Evolutionary conservation across 2,888 invertebrate genomes (phyloP).

Genomic region (Diabrotica balteata): DNA sequence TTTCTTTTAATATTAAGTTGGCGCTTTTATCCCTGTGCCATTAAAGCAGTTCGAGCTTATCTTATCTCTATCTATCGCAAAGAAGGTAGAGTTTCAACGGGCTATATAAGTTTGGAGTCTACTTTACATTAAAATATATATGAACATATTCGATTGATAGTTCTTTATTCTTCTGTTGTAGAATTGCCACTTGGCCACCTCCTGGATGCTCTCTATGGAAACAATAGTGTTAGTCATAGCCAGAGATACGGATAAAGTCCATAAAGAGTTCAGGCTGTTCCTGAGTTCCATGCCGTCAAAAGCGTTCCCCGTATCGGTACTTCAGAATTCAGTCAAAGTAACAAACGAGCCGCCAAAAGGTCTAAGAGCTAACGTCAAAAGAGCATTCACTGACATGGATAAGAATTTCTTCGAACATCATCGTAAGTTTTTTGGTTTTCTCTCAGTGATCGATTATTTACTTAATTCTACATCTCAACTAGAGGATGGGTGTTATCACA

Average conservation of each 20-base stretch:
- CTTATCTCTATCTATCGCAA: neutral
- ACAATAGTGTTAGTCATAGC: conserved; percentile 76
- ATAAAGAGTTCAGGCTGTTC: conserved; percentile 80
- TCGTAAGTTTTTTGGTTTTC: conserved; percentile 60
- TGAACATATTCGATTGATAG: too few species aligned
- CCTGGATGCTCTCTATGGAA: conserved; percentile 90
- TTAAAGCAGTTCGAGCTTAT: neutral
- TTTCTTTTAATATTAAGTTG: too few species aligned
- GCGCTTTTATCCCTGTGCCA: neutral
- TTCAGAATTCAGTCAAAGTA: conserved; percentile 93
- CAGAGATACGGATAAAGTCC: conserved; percentile 70
- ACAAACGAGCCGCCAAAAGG: conserved; percentile 96
- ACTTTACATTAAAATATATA: too few species aligned
- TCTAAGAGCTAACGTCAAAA: conserved; percentile 84
- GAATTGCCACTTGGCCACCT: conserved; percentile 92
- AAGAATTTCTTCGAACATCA: conserved; percentile 83
- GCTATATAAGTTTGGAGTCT: too few species aligned
- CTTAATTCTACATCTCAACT: neutral
- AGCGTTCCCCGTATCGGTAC: conserved; percentile 86
- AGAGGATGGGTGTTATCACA: too few species aligned
- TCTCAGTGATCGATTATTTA: neutral
- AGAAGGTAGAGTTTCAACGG: too few species aligned
- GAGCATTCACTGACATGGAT: conserved; percentile 80
- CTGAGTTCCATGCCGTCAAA: conserved; percentile 90
- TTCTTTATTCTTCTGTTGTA: conserved; percentile 62